Evolutionary conservation across 2,113 vertebrate genomes (phyloP), one percentile per base, ranked within the genome.

Genomic region (Ailurus styani): DNA sequence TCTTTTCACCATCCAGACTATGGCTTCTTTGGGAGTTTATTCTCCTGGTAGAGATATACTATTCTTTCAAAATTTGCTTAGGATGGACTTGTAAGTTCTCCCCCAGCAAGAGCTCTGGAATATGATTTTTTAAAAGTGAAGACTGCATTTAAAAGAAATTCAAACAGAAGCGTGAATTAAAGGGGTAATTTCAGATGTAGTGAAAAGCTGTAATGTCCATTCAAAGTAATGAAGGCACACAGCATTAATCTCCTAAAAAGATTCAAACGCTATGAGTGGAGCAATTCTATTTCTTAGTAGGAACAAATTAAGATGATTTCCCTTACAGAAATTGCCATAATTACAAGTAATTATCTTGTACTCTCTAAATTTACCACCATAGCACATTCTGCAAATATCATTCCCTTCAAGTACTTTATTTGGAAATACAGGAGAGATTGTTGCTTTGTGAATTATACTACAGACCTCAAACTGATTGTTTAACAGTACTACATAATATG

Each of bases 311-410:
- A 98, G 98, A 98, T 94, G 25, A 98, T 97, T 98, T 98, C 96
- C 98, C 97, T 98, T 94, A 97, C 96, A 98, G 96, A 99, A 98
- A 98, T 98, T 98, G 98, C 97, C 95, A 96, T 98, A 98, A 98
- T 98, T 98, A 98, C 97, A 98, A 98, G 98, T 97, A 98, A 98
- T 99, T 98, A 98, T 98, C 97, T 97, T 97, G 96, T 98, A 92
- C 96, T 98, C 97, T 97, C 96, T 97, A 98, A 99, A 98, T 96
- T 98, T 98, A 98, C 95, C 95, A 97, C 89, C 93, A 96, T 42
- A 93, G 98, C 98, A 98, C 79, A 98, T 97, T 95, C 78, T 96
- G 83, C 94, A 98, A 97, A 98, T 97, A 98, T 64, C 64, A 95
- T 93, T 97, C 89, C 97, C 85, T 97, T 86, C 93, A 88, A 98